Percentiles rank a stretch among this genome's conserved stretches.
Conservation (phyloP, 1,140 invertebrate genomes). For the Rhyzopertha dominica region DNA sequence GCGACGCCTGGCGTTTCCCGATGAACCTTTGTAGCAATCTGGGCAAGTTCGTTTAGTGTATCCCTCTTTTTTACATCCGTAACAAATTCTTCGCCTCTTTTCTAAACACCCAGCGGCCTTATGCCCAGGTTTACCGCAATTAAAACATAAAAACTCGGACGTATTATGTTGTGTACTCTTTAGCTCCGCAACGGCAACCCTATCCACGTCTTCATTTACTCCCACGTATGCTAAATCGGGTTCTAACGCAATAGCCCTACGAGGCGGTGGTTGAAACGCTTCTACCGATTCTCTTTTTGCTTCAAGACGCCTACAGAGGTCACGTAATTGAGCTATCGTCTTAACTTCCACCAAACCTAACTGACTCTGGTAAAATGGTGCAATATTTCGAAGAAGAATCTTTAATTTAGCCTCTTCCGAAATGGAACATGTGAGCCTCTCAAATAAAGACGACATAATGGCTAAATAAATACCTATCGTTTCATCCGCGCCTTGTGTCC, state of each 20-base stretch:
- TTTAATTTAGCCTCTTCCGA: conserved; percentile 27
- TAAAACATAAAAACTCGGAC: too few relatives aligned
- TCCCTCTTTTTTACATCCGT: conserved; percentile 2
- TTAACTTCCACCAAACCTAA: conserved; percentile 9
- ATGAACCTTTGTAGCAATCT: neutral
- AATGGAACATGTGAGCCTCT: conserved; percentile 23
- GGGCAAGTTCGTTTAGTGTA: neutral
- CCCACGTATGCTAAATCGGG: conserved; percentile 3
- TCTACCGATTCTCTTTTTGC: conserved; percentile 2
- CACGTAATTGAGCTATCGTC: conserved; percentile 6
- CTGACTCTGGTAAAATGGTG: conserved; percentile 31
- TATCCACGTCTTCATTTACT: neutral
- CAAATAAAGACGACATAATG: conserved; percentile 37
- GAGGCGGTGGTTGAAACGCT: conserved; percentile 11
- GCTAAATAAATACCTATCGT: conserved; percentile 28
- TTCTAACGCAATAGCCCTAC: neutral
- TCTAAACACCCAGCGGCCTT: conserved; percentile 3
- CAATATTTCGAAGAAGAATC: conserved; percentile 33
- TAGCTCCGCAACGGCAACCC: too few relatives aligned
- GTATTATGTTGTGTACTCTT: too few relatives aligned
- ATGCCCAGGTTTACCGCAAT: conserved; percentile 14
- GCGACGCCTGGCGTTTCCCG: neutral
- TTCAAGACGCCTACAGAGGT: conserved; percentile 10
- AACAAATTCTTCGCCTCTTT: conserved; percentile 6
- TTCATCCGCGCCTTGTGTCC: conserved; percentile 34